phyloP scores from a whole-genome alignment of 2,113 vertebrate genomes.

The Poeciliopsis retropinna region DNA sequence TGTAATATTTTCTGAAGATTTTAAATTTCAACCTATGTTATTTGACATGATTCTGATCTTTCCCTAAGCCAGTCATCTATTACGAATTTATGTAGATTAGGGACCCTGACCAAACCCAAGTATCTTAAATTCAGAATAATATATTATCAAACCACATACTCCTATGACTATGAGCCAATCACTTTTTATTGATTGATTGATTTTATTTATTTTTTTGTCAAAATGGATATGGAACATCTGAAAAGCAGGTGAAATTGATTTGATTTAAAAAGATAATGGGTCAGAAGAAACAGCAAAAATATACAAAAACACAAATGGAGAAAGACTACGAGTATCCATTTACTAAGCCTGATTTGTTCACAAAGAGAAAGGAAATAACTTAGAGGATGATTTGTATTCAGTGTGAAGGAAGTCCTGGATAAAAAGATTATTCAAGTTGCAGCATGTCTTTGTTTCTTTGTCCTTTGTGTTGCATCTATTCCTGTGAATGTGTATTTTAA shows the following conservation, averaged over 20 bases:
- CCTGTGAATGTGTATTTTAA: not conserved
- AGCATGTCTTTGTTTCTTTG: not conserved
- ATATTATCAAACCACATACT: no score
- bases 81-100: not conserved
- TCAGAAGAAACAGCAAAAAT: no score
- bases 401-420: not conserved
- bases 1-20: not conserved
- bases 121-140: no score
- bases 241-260: no score
- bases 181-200: no score
- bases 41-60: not conserved
- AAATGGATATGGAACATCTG: no score
- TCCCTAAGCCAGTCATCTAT: not conserved
- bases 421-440: not conserved
- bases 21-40: not conserved
- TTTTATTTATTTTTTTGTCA: no score
- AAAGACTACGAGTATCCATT: not conserved
- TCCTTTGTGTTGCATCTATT: not conserved
- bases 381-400: accelerated
- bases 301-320: not conserved
- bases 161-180: no score
- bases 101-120: no score
- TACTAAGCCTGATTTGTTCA: not conserved
- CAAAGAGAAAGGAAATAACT: not conserved
- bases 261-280: no score